Evolutionary conservation across 2,888 invertebrate species (phyloP), one percentile per base, ranked within the genome.

Genomic region (Orthonevra nobilis): DNA sequence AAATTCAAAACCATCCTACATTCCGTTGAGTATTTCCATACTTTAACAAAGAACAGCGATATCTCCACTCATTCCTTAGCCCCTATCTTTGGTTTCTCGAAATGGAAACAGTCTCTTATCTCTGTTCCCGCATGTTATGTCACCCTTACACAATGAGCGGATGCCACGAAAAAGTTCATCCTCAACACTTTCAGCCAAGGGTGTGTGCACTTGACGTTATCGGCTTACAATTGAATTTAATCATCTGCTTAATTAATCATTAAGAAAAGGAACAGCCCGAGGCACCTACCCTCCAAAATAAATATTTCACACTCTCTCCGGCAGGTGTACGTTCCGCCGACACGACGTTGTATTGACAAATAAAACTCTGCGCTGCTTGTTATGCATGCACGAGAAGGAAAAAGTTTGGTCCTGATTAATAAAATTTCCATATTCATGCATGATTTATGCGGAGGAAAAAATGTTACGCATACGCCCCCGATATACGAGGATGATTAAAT

Each of bases 391-490:
- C 19, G 23, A 23, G 5, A 23, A 56, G 14, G 30, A 5, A 42
- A 15, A 60, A 64, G 44, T 77, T 70, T 56, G 50, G 36, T 44
- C 12, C n/a, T 46, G 58, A 46, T 70, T 70, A 77, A 60, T 72
- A 64, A n/a, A n/a, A 72, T 77, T 77, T 72, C 32, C 50, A 77
- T 64, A n/a, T 58, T 64, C 64, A 64, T 77, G 38, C 44, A 77
- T 64, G 64, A 77, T 64, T 72, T 64, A 69, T 58, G 56, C 23
- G 36, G 38, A n/a, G n/a, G n/a, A n/a, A 44, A 12, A 52, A 72
- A 63, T 54, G 46, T 77, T 58, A 60, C 63, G 56, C 63, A 50
- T 69, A 64, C 63, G 61, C 56, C 40, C 15, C 12, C 44, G 32
- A 34, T 0, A 15, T 32, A 7, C 3, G 10, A 12, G 9, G 4